phyloP scores from a whole-genome alignment of 1,140 invertebrate species.

The Anastatus disparis region DNA sequence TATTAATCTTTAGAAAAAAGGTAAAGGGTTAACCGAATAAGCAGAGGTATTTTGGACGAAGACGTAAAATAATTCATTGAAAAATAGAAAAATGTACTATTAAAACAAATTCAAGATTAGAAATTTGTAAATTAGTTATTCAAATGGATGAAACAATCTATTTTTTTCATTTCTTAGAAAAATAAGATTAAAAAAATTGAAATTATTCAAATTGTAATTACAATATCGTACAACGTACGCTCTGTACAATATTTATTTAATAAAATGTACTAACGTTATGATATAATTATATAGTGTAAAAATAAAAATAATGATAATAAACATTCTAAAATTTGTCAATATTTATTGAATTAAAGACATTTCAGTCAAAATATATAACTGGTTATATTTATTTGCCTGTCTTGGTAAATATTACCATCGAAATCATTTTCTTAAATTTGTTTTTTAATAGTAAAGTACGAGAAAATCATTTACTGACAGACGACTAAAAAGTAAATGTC shows the following conservation, averaged over 20 bases:
- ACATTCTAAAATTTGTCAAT: no score
- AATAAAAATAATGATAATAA: no score
- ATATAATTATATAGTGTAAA: no score
- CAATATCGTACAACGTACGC: slow-evolving; percentile 9
- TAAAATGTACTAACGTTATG: not conserved
- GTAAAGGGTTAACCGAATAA: slow-evolving; percentile 57
- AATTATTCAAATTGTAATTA: not conserved
- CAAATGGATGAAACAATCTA: no score
- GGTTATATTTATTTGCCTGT: no score
- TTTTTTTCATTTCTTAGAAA: not conserved
- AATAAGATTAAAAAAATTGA: not conserved
- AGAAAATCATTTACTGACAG: slow-evolving; percentile 20
- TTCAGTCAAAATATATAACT: no score
- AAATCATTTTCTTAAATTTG: slow-evolving; percentile 15
- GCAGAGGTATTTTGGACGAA: slow-evolving; percentile 69
- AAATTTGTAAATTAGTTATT: not conserved
- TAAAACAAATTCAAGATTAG: slow-evolving; percentile 31
- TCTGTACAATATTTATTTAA: slow-evolving; percentile 12
- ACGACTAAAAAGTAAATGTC: slow-evolving; percentile 28
- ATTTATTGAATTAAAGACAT: not conserved
- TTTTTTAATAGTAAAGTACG: slow-evolving; percentile 19
- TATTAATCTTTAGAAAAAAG: slow-evolving; percentile 33
- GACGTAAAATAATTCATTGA: slow-evolving; percentile 32
- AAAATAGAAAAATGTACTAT: slow-evolving; percentile 15
- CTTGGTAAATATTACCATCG: no score